These are phyloP conservation scores for Corticium candelabrum DNA, from an alignment of 37 sponge, comb jelly and placozoan species.

Conservation along the genomic window DNA sequence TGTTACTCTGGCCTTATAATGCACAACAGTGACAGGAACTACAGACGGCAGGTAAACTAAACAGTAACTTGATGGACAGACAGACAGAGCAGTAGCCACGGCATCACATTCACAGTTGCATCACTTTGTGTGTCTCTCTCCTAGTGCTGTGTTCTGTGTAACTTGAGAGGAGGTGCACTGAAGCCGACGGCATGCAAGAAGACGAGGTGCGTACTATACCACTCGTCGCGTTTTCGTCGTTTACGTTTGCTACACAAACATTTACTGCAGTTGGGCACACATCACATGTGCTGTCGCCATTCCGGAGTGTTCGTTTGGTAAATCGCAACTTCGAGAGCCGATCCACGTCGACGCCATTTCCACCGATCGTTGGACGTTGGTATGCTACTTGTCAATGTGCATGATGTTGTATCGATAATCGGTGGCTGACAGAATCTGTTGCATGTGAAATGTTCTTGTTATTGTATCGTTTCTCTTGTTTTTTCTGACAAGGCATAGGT, in stretches of 20 bases:
- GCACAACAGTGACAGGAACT: no score
- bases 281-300: slow-evolving; percentile 71
- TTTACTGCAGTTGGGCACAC: slow-evolving; percentile 58
- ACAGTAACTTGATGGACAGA: no score
- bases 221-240: background rate
- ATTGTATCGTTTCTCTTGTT: no score
- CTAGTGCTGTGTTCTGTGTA: slow-evolving; percentile 72
- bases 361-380: slow-evolving; percentile 36
- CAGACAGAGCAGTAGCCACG: no score
- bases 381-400: no score
- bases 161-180: slow-evolving; percentile 80
- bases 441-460: no score
- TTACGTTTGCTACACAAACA: background rate
- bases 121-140: background rate
- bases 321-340: slow-evolving; percentile 36
- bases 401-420: no score
- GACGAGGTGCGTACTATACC: background rate
- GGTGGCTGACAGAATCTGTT: no score
- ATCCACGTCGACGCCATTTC: slow-evolving; percentile 33
- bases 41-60: no score
- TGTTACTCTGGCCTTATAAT: no score
- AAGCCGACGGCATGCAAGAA: slow-evolving; percentile 37
- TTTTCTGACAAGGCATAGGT: no score
- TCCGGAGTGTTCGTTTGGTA: slow-evolving; percentile 66
- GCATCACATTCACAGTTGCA: no score